Conservation (phyloP, 2,888 invertebrate species). For the Prenolepis imparis region DNA sequence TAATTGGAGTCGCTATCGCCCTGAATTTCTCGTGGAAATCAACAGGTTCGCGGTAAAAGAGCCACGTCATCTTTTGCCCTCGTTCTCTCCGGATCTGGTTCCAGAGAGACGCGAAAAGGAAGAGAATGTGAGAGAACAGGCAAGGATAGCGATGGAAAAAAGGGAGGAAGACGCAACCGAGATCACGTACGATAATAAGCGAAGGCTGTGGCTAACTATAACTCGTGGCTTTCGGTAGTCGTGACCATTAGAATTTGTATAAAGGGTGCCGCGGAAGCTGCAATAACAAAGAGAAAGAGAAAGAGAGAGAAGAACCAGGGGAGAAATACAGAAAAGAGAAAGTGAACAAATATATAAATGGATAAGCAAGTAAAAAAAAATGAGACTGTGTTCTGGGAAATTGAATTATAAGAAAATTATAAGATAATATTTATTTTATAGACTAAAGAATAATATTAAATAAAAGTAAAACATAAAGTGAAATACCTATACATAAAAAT, state of each 20-base stretch:
- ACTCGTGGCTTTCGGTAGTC: constrained; percentile 72
- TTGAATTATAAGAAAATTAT: neutral
- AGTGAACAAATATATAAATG: neutral
- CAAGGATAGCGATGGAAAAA: constrained; percentile 32
- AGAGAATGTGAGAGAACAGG: constrained; percentile 28
- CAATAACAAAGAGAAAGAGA: neutral
- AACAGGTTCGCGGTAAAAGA: constrained; percentile 73
- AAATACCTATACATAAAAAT: constrained; percentile 4
- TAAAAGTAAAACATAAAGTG: neutral
- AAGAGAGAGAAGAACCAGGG: neutral
- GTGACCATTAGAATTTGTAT: constrained; percentile 79
- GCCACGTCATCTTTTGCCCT: constrained; percentile 69
- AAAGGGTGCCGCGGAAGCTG: constrained; percentile 62
- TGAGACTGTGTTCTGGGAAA: neutral
- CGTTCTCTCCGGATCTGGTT: constrained; percentile 68
- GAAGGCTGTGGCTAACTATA: constrained; percentile 67
- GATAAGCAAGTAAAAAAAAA: neutral
- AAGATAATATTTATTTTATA: neutral
- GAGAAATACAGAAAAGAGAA: neutral
- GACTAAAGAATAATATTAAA: neutral
- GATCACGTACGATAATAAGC: constrained; percentile 71
- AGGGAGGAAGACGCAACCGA: constrained; percentile 43
- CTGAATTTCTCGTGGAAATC: constrained; percentile 75
- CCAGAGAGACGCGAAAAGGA: constrained; percentile 53
- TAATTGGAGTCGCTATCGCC: constrained; percentile 34